Evolutionary conservation across 1,140 invertebrate species (phyloP).

Genomic region (Artemia franciscana): DNA sequence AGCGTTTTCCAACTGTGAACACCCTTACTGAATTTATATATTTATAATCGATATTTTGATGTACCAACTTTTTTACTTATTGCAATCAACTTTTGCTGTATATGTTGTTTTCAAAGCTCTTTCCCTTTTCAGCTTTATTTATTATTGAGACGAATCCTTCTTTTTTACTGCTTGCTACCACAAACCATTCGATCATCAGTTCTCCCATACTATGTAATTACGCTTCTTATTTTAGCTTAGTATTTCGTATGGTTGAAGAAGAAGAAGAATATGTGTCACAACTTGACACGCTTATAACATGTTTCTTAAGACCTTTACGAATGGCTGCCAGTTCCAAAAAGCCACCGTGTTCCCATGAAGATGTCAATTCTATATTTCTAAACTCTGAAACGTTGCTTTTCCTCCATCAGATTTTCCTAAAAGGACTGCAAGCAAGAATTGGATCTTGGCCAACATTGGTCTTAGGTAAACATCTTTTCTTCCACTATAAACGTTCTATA

Average conservation of each 20-base stretch:
- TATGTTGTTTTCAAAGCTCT: no score
- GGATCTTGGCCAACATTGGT: slow-evolving; percentile 79
- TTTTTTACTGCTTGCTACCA: no score
- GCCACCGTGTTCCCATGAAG: slow-evolving; percentile 76
- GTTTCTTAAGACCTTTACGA: slow-evolving; percentile 70
- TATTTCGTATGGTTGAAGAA: slow-evolving; percentile 75
- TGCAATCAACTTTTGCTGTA: neutral
- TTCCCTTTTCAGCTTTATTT: no score
- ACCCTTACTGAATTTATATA: no score
- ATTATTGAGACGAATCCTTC: no score
- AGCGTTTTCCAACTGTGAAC: no score
- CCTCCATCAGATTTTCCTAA: slow-evolving; percentile 81
- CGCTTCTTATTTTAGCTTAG: slow-evolving; percentile 31
- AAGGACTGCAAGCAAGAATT: slow-evolving; percentile 71
- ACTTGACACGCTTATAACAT: slow-evolving; percentile 71
- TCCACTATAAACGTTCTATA: no score
- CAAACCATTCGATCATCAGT: no score
- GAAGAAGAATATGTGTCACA: slow-evolving; percentile 81
- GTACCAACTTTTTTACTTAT: no score
- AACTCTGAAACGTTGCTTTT: slow-evolving; percentile 85
- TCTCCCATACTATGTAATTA: neutral
- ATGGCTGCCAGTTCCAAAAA: slow-evolving; percentile 86
- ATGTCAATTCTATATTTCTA: slow-evolving; percentile 83
- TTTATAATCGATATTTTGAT: no score
- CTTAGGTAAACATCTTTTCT: slow-evolving; percentile 32